phyloP scores from a whole-genome alignment of 2,888 invertebrate species.

The Athalia cordata region DNA sequence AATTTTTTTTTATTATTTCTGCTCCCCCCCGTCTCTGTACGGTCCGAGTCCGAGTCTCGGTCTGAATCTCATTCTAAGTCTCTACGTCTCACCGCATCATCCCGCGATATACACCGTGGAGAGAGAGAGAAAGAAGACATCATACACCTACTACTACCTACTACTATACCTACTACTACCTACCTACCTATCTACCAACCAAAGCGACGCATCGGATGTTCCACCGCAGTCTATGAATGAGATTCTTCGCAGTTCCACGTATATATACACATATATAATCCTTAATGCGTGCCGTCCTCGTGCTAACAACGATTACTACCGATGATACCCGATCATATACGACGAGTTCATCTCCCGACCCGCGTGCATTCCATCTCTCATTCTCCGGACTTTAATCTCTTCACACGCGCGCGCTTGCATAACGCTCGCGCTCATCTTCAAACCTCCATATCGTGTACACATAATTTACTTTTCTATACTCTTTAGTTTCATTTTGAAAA shows the following conservation, averaged over 20 bases:
- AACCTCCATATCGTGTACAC: no score
- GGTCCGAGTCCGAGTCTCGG: neutral
- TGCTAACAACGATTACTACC: neutral
- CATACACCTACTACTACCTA: neutral
- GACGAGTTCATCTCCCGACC: no score
- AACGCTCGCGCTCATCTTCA: no score
- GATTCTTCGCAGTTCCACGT: slow-evolving; percentile 33
- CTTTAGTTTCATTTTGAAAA: no score
- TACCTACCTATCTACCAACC: neutral
- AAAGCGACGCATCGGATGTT: slow-evolving; percentile 9
- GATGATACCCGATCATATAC: no score
- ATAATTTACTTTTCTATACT: no score
- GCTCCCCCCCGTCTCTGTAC: no score
- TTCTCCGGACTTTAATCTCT: no score
- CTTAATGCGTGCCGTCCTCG: neutral
- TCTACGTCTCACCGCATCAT: neutral
- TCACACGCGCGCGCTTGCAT: no score
- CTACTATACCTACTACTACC: no score
- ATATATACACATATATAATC: neutral
- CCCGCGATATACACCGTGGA: neutral
- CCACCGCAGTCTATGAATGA: slow-evolving; percentile 40
- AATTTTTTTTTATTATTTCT: neutral
- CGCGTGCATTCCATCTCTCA: no score
- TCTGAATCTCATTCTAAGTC: neutral
- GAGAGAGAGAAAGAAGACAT: neutral